Conservation (phyloP, 2,113 vertebrate species). For the Perccottus glenii region DNA sequence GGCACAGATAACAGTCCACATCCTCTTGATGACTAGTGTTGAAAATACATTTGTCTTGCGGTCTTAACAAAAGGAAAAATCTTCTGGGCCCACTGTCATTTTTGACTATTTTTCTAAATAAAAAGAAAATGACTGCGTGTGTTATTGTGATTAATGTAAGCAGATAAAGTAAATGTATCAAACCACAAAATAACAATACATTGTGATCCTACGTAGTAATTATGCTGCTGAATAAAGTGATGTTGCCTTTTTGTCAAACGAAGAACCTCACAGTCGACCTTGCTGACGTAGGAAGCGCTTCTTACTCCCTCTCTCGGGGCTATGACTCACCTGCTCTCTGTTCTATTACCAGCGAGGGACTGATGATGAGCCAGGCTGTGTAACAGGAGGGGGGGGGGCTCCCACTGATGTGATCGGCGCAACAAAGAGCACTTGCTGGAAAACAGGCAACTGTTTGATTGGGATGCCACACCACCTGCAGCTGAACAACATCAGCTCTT, state of each 20-base stretch:
- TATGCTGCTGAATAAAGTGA: constrained; percentile 3
- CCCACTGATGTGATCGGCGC: constrained; percentile 50
- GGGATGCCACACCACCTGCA: constrained; percentile 11
- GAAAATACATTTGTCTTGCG: constrained; percentile 24
- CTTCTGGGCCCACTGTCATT: constrained; percentile 31
- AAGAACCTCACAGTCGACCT: constrained; percentile 44
- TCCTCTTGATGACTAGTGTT: constrained; percentile 23
- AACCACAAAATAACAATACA: background rate
- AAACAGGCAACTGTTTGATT: constrained; percentile 12
- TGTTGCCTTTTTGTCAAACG: background rate
- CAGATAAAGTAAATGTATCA: background rate
- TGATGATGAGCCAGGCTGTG: constrained; percentile 52
- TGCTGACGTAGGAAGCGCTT: constrained; percentile 59
- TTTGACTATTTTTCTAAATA: constrained; percentile 29
- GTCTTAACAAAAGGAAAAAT: constrained; percentile 20
- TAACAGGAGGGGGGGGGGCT: constrained; percentile 32
- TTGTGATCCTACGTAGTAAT: constrained; percentile 11
- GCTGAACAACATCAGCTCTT: background rate
- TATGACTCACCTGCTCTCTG: constrained; percentile 77
- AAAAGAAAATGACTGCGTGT: background rate
- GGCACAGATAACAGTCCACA: constrained; percentile 13
- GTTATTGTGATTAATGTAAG: constrained; percentile 2
- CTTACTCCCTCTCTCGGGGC: constrained; percentile 41
- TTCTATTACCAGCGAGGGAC: constrained; percentile 64
- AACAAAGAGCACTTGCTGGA: constrained; percentile 43